These are phyloP conservation scores for Eurypyga helias DNA, from an alignment of 2,113 vertebrate genomes.

Conservation along the genomic window DNA sequence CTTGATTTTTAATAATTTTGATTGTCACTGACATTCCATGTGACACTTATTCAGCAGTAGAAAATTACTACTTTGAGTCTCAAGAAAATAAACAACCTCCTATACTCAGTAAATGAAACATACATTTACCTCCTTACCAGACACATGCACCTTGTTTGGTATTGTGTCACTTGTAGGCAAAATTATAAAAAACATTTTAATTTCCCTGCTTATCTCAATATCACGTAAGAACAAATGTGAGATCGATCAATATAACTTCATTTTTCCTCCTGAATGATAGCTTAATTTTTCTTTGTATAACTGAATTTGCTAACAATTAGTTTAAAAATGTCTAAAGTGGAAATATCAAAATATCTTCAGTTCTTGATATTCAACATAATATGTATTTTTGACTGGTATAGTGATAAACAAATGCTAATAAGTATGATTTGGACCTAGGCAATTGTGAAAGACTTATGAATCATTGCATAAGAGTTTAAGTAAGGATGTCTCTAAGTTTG, in stretches of 20 bases:
- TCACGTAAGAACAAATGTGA: background rate
- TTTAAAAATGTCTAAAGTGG: background rate
- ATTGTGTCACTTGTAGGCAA: background rate
- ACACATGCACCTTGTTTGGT: background rate
- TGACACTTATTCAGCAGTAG: background rate
- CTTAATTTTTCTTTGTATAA: background rate
- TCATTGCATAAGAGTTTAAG: background rate
- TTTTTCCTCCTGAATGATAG: background rate
- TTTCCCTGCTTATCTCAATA: background rate
- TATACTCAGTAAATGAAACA: background rate
- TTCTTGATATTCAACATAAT: background rate
- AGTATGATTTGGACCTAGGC: background rate
- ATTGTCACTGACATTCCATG: constrained; percentile 15
- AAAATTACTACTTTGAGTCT: background rate
- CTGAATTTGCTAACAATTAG: background rate
- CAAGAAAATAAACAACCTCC: background rate
- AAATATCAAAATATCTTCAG: background rate
- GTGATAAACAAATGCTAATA: background rate
- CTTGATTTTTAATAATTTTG: constrained; percentile 39
- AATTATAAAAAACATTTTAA: background rate
- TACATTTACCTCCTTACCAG: background rate
- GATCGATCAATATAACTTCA: background rate
- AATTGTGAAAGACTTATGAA: background rate
- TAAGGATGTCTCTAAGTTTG: background rate
- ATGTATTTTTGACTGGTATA: background rate